Conservation (phyloP, 2,888 invertebrate genomes). For the Molanna angustata region DNA sequence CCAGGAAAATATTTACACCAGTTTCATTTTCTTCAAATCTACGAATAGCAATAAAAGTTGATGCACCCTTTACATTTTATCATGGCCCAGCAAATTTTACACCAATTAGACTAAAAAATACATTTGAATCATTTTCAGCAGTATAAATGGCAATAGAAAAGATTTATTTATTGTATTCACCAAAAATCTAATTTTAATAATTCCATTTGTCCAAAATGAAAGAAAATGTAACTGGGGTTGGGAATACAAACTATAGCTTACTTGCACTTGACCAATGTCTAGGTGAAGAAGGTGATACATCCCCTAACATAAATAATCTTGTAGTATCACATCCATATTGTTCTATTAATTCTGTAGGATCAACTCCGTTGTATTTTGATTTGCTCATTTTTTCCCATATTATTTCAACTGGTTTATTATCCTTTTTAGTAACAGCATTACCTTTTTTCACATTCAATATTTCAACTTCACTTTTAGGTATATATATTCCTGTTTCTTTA, state of each 20-base stretch:
- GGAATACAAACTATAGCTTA: conserved; percentile 44
- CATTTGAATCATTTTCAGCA: too few species aligned
- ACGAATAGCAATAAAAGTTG: too few species aligned
- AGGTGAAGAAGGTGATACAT: conserved; percentile 86
- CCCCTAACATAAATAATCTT: conserved; percentile 81
- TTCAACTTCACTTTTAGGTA: conserved; percentile 63
- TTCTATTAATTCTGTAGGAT: conserved; percentile 77
- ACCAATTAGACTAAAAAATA: too few species aligned
- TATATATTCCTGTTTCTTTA: conserved; percentile 75
- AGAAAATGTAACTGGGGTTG: background rate
- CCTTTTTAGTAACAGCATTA: conserved; percentile 59
- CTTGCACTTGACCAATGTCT: conserved; percentile 88
- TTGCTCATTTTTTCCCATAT: conserved; percentile 99
- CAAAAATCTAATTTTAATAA: too few species aligned
- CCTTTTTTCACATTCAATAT: conserved; percentile 57
- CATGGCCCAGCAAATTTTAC: too few species aligned
- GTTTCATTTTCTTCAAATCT: too few species aligned
- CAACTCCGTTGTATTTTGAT: conserved; percentile 96
- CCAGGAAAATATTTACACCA: too few species aligned
- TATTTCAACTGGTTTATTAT: conserved; percentile 65
- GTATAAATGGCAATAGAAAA: too few species aligned
- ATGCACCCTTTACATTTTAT: too few species aligned
- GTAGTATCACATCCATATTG: conserved; percentile 89
- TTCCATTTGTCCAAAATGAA: background rate
- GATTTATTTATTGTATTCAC: too few species aligned